Conservation (phyloP, 2,797 vertebrate species). For the Leptatherina wallacei region DNA sequence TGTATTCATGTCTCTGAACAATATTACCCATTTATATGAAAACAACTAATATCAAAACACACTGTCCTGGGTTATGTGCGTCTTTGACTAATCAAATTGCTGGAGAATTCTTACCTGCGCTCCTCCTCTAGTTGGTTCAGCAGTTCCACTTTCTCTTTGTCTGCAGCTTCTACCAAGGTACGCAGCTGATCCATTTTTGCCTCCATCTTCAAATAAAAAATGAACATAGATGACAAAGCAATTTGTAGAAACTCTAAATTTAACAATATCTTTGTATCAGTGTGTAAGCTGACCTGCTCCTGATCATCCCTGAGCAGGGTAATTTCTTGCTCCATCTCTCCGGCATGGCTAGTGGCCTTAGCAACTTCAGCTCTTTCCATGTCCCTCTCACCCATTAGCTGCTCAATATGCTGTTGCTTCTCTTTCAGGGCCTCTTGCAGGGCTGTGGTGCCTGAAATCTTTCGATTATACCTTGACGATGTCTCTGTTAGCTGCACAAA, state of each 20-base stretch:
- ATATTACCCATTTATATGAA: not conserved
- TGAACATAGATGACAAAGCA: not conserved
- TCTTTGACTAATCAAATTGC: constrained; percentile 42
- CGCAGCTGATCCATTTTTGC: constrained; percentile 97
- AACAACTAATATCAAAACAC: not conserved
- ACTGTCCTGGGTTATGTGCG: not conserved
- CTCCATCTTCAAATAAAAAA: constrained; percentile 89
- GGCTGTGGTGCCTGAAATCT: constrained; percentile 98
- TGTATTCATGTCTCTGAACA: not conserved
- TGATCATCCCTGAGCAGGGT: constrained; percentile 91
- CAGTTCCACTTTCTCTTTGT: constrained; percentile 96
- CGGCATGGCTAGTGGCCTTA: constrained; percentile 94
- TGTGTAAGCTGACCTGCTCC: constrained; percentile 89
- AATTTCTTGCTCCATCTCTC: constrained; percentile 95
- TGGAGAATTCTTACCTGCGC: constrained; percentile 88
- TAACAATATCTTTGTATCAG: not conserved
- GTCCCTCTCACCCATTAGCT: constrained; percentile 96
- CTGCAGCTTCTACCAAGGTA: constrained; percentile 94
- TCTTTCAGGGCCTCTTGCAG: constrained; percentile 98
- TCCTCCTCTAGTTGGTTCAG: constrained; percentile 98
- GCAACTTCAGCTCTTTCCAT: constrained; percentile 97
- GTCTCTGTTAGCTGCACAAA: constrained; percentile 93
- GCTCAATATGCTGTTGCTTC: constrained; percentile 99
- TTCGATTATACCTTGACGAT: constrained; percentile 94
- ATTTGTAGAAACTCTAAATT: not conserved